Evolutionary conservation across 2,797 vertebrate species (phyloP), one percentile per base, ranked within the genome.

Genomic region (Menidia menidia): DNA sequence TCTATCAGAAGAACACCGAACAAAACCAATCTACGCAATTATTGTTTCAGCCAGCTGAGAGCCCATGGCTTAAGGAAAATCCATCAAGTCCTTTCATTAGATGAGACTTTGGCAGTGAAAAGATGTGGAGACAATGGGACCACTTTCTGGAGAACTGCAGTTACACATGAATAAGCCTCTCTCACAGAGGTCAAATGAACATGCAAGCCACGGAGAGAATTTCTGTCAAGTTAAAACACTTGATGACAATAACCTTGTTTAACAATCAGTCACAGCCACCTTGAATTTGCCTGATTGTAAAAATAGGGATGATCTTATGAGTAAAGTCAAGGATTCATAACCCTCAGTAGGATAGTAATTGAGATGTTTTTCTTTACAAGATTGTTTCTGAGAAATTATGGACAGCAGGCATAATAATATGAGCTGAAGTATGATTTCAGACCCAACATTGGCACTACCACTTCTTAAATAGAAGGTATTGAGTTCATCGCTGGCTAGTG

Each of bases 11-110:
- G 50, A 63, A 71, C 48, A 63, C 56, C 65, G 70, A 82, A 86
- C 75, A 78, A 85, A 86, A 82, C 51, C 63, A 64, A 85, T 82
- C 70, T 68, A 60, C 42, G n/a, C 72, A 81, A 76, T 87, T 74
- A 83, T 82, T 82, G 68, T 87, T 84, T 85, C 71, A 69, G 78
- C 60, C 55, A 25, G 66, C 73, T 65, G 68, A 83, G 73, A 86
- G 71, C 68, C 65, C 4, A 1, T 9, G 73, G 86, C 81, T 89
- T 84, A 82, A 69, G 72, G 48, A 75, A 83, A 88, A 92, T 89
- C 87, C 83, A 88, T 91, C 80, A 77, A 67, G 80, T 76, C 72
- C 80, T 90, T 89, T 89, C 71, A 89, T 87, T 84, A 85, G 72
- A 41, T 83, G 53, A 77, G 45, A 78, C 75, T 56, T 73, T 33